Percentiles rank a stretch among this genome's conserved stretches.
Conservation (phyloP, 2,113 vertebrate species). For the Aldabrachelys gigantea region DNA sequence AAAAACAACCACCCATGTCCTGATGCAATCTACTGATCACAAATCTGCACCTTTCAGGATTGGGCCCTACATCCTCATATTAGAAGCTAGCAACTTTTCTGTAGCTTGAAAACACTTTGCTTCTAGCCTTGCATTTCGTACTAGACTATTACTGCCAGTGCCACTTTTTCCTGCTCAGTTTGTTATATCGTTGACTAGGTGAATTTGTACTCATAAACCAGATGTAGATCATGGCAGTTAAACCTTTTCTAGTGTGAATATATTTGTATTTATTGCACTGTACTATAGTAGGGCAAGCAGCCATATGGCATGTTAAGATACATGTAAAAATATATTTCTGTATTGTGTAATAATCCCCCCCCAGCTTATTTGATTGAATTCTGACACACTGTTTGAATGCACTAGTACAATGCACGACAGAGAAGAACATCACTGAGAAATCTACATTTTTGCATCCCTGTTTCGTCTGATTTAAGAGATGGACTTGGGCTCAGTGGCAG, state of each 20-base stretch:
- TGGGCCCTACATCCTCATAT: slow-evolving; percentile 52
- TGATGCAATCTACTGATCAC: slow-evolving; percentile 60
- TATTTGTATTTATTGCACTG: slow-evolving; percentile 78
- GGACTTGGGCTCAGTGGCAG: slow-evolving; percentile 34
- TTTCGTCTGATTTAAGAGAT: slow-evolving; percentile 59
- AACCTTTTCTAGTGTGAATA: slow-evolving; percentile 72
- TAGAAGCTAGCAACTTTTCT: slow-evolving; percentile 69
- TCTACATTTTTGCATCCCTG: slow-evolving; percentile 50
- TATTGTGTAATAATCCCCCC: slow-evolving; percentile 61
- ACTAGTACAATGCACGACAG: slow-evolving; percentile 64
- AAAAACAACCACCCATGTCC: slow-evolving; percentile 59
- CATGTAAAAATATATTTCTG: slow-evolving; percentile 68
- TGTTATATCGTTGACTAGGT: slow-evolving; percentile 72
- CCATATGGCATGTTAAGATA: slow-evolving; percentile 62
- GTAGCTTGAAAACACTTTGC: slow-evolving; percentile 68
- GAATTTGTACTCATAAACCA: slow-evolving; percentile 70
- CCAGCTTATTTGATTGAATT: slow-evolving; percentile 42
- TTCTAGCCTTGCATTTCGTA: slow-evolving; percentile 76
- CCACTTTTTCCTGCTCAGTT: slow-evolving; percentile 67
- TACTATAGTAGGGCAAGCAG: slow-evolving; percentile 70
- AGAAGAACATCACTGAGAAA: slow-evolving; percentile 67
- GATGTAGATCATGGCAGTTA: slow-evolving; percentile 66
- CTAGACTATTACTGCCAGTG: slow-evolving; percentile 62
- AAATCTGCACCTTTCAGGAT: slow-evolving; percentile 50
- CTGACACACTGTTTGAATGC: slow-evolving; percentile 69